Conservation (phyloP, 2,888 invertebrate genomes). For the Scaptomyza reducta region DNA sequence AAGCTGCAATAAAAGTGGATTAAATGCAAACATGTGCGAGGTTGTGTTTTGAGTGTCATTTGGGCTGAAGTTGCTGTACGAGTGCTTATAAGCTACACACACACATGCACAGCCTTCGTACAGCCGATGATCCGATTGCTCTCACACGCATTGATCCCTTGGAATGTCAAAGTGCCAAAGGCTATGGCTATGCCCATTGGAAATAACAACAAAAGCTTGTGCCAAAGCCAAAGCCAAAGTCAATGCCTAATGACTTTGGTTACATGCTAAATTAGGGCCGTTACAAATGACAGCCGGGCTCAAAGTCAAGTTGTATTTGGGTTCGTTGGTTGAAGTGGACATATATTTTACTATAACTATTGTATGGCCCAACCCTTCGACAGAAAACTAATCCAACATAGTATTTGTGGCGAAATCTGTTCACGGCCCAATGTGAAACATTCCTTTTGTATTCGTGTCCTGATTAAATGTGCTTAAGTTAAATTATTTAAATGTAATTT, state of each 20-base stretch:
- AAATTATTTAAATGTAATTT: constrained; percentile 43
- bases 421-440: neutral
- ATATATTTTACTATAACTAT: constrained; percentile 11
- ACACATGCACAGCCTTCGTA: constrained; percentile 9
- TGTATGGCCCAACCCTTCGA: constrained; percentile 13
- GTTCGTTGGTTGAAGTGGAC: constrained; percentile 34
- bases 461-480: constrained; percentile 40
- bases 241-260: constrained; percentile 67
- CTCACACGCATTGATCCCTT: constrained; percentile 53
- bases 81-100: constrained; percentile 19
- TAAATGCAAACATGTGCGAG: constrained; percentile 70
- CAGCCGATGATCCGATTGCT: constrained; percentile 18
- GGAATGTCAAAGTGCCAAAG: constrained; percentile 34
- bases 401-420: constrained; percentile 1
- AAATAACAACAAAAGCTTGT: constrained; percentile 1
- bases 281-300: constrained; percentile 48
- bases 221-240: constrained; percentile 38
- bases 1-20: constrained; percentile 73
- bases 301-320: constrained; percentile 23
- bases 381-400: constrained; percentile 9
- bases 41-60: constrained; percentile 10
- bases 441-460: constrained; percentile 19
- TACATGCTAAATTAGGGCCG: constrained; percentile 67
- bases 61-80: constrained; percentile 10
- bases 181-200: constrained; percentile 27